Evolutionary conservation across 2,888 invertebrate genomes (phyloP).

Genomic region (Dolomedes plantarius): DNA sequence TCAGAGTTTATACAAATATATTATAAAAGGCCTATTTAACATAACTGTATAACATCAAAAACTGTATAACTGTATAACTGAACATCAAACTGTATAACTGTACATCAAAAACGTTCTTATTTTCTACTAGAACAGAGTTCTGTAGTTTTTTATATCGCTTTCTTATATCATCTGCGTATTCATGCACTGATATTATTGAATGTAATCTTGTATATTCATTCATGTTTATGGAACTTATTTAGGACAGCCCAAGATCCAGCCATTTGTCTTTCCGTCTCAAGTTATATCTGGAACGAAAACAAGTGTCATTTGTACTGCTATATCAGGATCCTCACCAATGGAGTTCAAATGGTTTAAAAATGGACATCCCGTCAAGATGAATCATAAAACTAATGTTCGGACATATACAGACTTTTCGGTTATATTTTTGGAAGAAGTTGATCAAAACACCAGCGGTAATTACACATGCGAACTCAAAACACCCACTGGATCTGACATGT

Average conservation of each 20-base stretch:
- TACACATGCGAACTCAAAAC: slow-evolving; percentile 66
- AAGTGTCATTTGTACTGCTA: slow-evolving; percentile 71
- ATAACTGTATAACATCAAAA: too few relatives aligned
- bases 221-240: too few relatives aligned
- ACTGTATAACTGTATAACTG: too few relatives aligned
- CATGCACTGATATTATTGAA: too few relatives aligned
- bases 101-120: too few relatives aligned
- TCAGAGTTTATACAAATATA: too few relatives aligned
- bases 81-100: too few relatives aligned
- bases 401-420: slow-evolving; percentile 55
- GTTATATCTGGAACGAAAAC: slow-evolving; percentile 60
- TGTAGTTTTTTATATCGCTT: too few relatives aligned
- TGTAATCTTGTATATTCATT: too few relatives aligned
- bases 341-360: slow-evolving; percentile 72
- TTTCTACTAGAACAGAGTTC: too few relatives aligned
- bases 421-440: slow-evolving; percentile 60
- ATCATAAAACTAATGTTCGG: slow-evolving; percentile 25
- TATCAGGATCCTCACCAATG: slow-evolving; percentile 72
- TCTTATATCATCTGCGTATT: too few relatives aligned
- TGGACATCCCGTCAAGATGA: slow-evolving; percentile 23
- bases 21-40: too few relatives aligned
- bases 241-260: slow-evolving; percentile 48
- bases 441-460: slow-evolving; percentile 52
- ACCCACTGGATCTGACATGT: slow-evolving; percentile 39
- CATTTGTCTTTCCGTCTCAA: slow-evolving; percentile 56